Evolutionary conservation across 2,797 vertebrate genomes (phyloP).

Genomic region (Propithecus perrieri): DNA sequence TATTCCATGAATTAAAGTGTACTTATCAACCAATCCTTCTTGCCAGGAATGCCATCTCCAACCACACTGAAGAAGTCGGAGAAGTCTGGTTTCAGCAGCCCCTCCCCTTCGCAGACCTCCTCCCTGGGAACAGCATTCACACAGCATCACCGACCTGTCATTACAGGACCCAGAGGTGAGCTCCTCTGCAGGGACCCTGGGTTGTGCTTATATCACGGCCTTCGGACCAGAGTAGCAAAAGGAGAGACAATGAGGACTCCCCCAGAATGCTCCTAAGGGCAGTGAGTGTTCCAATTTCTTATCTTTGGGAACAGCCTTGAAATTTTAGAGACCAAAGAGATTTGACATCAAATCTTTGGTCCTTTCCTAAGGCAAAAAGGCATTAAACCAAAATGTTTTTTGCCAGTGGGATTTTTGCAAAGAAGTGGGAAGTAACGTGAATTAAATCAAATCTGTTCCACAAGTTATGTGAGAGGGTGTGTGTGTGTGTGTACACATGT

Average conservation of each 20-base stretch:
- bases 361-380: neutral
- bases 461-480: neutral
- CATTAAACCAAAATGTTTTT: neutral
- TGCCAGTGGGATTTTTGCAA: neutral
- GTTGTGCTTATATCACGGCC: conserved; percentile 22
- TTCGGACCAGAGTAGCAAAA: conserved; percentile 10
- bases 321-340: neutral
- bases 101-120: conserved; percentile 93
- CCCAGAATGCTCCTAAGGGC: neutral
- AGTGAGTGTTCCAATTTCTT: neutral
- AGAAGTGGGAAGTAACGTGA: neutral
- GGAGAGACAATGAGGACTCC: conserved; percentile 45
- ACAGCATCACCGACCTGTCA: conserved; percentile 98
- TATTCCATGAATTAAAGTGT: conserved; percentile 90
- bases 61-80: conserved; percentile 97
- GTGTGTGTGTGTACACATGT: neutral
- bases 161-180: conserved; percentile 99
- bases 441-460: neutral
- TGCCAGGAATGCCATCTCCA: conserved; percentile 96
- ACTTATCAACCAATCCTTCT: conserved; percentile 92
- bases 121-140: conserved; percentile 97
- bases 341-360: conserved; percentile 49
- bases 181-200: conserved; percentile 81
- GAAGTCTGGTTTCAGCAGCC: conserved; percentile 97
- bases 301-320: neutral